Percentiles rank a stretch among this genome's conserved stretches.
These are phyloP conservation scores for Telmatochromis sp. DNA, from an alignment of 2,113 vertebrate species.

Conservation along the genomic window DNA sequence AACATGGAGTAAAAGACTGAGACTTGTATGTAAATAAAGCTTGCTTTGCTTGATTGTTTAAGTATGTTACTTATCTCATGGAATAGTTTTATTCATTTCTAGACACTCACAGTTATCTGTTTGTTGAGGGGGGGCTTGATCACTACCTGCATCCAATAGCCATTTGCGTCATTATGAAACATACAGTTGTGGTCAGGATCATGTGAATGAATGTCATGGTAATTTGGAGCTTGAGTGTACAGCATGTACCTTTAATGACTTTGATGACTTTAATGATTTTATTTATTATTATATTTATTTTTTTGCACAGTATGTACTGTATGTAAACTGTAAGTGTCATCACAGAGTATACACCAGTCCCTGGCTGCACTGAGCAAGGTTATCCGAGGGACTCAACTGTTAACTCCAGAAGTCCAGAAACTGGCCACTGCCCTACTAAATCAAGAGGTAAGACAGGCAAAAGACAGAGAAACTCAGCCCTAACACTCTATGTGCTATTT, in stretches of 20 bases:
- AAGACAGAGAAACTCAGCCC: background rate
- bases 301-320: background rate
- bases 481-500: background rate
- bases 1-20: background rate
- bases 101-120: background rate
- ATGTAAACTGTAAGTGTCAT: background rate
- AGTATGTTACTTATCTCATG: background rate
- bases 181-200: background rate
- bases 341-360: slow-evolving; percentile 84
- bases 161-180: background rate
- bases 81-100: background rate
- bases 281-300: background rate
- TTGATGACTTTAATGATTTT: background rate
- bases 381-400: slow-evolving; percentile 86
- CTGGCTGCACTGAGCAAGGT: slow-evolving; percentile 94
- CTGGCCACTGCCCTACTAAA: slow-evolving; percentile 87
- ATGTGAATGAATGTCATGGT: background rate
- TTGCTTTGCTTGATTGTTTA: background rate
- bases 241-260: background rate
- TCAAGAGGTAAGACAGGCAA: slow-evolving; percentile 78
- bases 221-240: background rate
- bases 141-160: background rate
- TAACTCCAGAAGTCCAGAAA: slow-evolving; percentile 86
- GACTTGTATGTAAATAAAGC: background rate
- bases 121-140: background rate